phyloP scores from a whole-genome alignment of 2,113 vertebrate species.

The Stegostoma tigrinum region DNA sequence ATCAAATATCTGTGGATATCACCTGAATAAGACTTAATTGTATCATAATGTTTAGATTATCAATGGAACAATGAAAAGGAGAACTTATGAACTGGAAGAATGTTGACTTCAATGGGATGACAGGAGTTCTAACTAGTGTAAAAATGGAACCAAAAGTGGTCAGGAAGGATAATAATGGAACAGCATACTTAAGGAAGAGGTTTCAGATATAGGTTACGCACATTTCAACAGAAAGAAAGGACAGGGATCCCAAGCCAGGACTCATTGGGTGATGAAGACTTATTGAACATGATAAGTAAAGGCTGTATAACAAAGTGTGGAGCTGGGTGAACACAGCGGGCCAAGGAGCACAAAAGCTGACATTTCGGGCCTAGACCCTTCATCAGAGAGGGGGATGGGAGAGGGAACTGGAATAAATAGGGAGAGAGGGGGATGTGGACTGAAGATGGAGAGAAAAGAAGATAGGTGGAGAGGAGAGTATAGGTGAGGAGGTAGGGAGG shows the following conservation, averaged over 20 bases:
- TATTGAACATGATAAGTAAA: background rate
- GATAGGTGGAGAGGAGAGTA: too few relatives aligned
- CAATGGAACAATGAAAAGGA: background rate
- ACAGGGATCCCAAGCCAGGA: background rate
- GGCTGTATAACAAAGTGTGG: too few relatives aligned
- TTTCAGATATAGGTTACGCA: background rate
- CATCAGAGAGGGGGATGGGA: too few relatives aligned
- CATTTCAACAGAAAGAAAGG: background rate
- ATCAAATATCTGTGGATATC: background rate
- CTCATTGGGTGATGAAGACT: background rate
- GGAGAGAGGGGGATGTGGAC: too few relatives aligned
- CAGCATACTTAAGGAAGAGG: background rate
- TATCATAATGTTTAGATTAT: background rate
- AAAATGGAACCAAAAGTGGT: background rate
- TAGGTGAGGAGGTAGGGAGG: too few relatives aligned
- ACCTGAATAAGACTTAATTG: background rate
- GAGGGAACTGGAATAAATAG: too few relatives aligned
- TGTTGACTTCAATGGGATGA: background rate
- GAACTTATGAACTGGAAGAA: background rate
- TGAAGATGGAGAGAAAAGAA: too few relatives aligned
- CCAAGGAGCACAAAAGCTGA: too few relatives aligned
- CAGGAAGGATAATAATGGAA: background rate
- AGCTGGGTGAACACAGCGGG: too few relatives aligned
- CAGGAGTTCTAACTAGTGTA: background rate
- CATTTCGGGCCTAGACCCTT: too few relatives aligned